Percentiles rank a stretch among this genome's conserved stretches.
Evolutionary conservation across 2,797 vertebrate genomes (phyloP).

Genomic region (Microhierax caerulescens): DNA sequence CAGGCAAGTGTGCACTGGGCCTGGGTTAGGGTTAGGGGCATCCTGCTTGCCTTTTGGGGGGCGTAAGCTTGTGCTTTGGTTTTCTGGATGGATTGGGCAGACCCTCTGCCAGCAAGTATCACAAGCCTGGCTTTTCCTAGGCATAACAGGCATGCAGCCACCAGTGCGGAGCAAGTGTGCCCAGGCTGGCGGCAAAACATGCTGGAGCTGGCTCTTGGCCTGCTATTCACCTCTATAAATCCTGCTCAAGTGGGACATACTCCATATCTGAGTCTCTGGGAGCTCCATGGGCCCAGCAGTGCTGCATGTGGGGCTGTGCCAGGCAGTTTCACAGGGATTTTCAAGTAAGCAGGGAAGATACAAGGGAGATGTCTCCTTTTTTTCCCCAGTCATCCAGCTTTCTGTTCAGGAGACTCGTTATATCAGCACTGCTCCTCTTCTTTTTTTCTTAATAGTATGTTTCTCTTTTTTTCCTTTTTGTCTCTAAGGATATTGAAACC

Average conservation of each 20-base stretch:
- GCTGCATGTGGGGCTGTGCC: not conserved
- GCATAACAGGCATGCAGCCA: not conserved
- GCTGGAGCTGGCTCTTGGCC: not conserved
- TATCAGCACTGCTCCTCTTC: not conserved
- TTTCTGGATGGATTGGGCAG: not conserved
- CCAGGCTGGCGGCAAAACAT: not conserved
- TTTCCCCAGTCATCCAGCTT: not conserved
- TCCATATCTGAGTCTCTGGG: not conserved
- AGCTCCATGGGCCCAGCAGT: accelerated
- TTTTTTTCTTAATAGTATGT: not conserved
- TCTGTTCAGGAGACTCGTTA: not conserved
- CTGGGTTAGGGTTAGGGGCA: not conserved
- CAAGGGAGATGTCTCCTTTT: not conserved
- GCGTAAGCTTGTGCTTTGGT: accelerated
- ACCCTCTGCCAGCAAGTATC: not conserved
- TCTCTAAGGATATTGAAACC: not conserved
- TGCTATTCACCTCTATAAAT: not conserved
- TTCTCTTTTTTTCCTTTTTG: not conserved
- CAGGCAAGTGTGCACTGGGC: not conserved
- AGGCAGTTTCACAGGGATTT: not conserved
- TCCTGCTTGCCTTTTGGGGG: not conserved
- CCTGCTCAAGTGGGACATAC: not conserved
- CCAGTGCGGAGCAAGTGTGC: not conserved
- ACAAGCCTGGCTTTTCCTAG: not conserved
- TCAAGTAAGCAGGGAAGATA: not conserved